These are phyloP conservation scores for Calypte anna DNA, from an alignment of 2,113 vertebrate genomes.

Conservation along the genomic window DNA sequence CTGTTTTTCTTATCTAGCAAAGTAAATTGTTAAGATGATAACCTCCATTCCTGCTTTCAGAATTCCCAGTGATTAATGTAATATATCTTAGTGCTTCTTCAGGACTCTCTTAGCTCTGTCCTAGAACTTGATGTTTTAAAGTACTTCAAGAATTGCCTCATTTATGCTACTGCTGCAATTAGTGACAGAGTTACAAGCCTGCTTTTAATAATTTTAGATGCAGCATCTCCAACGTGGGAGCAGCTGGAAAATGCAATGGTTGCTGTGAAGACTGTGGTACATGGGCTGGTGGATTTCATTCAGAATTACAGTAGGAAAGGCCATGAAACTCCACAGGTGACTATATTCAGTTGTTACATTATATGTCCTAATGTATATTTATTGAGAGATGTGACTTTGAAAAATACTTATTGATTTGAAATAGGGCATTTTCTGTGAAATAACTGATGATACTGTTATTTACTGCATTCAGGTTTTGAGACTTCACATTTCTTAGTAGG, in stretches of 20 bases:
- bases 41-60: not conserved
- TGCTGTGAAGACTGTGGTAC: slow-evolving; percentile 93
- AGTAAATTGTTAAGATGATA: not conserved
- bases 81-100: not conserved
- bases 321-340: slow-evolving; percentile 93
- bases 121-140: not conserved
- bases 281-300: slow-evolving; percentile 95
- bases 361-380: not conserved
- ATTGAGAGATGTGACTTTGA: not conserved
- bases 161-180: not conserved
- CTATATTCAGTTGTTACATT: not conserved
- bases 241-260: slow-evolving; percentile 94
- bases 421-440: not conserved
- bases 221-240: slow-evolving; percentile 89
- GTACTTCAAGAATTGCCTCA: not conserved
- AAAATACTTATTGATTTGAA: not conserved
- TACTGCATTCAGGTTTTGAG: not conserved
- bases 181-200: not conserved
- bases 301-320: slow-evolving; percentile 97
- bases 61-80: not conserved
- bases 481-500: not conserved
- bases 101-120: not conserved
- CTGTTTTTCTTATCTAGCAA: not conserved
- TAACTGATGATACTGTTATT: not conserved
- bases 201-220: slow-evolving; percentile 79